Evolutionary conservation across 2,797 vertebrate species (phyloP).

Genomic region (Eurystomus glaucurus): DNA sequence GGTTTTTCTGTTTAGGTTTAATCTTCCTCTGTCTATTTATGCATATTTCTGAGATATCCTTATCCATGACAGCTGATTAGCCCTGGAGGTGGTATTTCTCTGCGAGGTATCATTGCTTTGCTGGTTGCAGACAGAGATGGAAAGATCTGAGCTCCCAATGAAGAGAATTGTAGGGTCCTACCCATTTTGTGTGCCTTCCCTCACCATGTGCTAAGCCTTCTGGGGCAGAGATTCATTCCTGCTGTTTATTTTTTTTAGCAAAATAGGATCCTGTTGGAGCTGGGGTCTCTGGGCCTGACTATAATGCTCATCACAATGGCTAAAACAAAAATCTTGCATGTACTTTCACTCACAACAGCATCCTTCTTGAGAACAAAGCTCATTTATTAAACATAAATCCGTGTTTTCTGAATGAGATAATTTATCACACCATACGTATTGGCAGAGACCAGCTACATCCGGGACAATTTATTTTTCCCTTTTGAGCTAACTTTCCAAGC

Average conservation of each 20-base stretch:
- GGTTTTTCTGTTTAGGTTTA: slow-evolving; percentile 4
- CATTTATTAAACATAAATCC: neutral
- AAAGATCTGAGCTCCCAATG: neutral
- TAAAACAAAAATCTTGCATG: neutral
- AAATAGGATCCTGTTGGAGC: neutral
- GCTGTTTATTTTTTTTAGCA: neutral
- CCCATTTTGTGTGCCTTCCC: neutral
- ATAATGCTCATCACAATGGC: neutral
- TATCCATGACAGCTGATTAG: neutral
- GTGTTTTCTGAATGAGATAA: neutral
- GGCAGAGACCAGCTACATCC: neutral
- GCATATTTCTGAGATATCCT: neutral
- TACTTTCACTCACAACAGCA: neutral
- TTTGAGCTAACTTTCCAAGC: slow-evolving; percentile 8
- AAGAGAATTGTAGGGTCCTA: neutral
- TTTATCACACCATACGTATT: fast-evolving
- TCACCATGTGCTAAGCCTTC: neutral
- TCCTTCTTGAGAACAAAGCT: neutral
- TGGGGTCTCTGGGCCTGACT: neutral
- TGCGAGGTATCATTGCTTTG: neutral
- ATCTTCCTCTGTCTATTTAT: neutral
- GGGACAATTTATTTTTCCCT: neutral
- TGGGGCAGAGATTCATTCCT: neutral
- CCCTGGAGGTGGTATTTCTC: neutral
- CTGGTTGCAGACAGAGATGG: neutral